phyloP scores from a whole-genome alignment of 2,888 invertebrate species.

The Perizoma affinitatum region DNA sequence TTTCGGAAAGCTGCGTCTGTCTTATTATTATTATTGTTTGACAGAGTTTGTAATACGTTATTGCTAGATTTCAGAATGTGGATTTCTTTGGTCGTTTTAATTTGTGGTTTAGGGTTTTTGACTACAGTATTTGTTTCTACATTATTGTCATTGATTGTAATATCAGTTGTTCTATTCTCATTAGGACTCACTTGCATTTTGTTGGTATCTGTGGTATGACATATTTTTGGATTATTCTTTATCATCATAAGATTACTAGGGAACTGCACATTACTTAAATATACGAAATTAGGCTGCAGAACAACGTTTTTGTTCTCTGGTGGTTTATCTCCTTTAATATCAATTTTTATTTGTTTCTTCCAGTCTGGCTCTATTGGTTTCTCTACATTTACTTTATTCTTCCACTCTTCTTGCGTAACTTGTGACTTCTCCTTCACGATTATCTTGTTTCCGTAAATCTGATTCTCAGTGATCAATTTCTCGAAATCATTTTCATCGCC shows the following conservation, averaged over 20 bases:
- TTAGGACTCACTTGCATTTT: conserved; percentile 53
- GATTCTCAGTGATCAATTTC: conserved; percentile 82
- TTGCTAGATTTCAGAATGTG: conserved; percentile 65
- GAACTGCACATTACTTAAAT: conserved; percentile 75
- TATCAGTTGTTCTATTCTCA: conserved; percentile 56
- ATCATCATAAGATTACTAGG: conserved; percentile 78
- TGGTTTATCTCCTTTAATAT: conserved; percentile 48
- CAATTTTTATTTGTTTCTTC: conserved; percentile 56
- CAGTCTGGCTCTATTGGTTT: conserved; percentile 53
- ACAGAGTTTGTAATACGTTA: conserved; percentile 59
- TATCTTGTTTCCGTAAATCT: conserved; percentile 83
- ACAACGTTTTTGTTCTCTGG: conserved; percentile 67
- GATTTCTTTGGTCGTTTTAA: conserved; percentile 53
- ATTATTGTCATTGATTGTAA: conserved; percentile 25
- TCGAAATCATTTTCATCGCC: conserved; percentile 82
- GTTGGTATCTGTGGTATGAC: conserved; percentile 50
- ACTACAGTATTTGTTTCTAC: conserved; percentile 34
- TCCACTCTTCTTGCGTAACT: conserved; percentile 63
- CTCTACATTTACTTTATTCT: conserved; percentile 16
- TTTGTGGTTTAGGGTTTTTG: conserved; percentile 47
- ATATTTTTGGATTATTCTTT: conserved; percentile 64
- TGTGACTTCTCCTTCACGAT: conserved; percentile 83
- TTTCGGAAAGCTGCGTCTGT: conserved; percentile 63
- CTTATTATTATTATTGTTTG: conserved; percentile 58
- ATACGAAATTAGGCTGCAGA: conserved; percentile 74